These are phyloP conservation scores for Planococcus citri DNA, from an alignment of 1,140 invertebrate species.

Conservation along the genomic window DNA sequence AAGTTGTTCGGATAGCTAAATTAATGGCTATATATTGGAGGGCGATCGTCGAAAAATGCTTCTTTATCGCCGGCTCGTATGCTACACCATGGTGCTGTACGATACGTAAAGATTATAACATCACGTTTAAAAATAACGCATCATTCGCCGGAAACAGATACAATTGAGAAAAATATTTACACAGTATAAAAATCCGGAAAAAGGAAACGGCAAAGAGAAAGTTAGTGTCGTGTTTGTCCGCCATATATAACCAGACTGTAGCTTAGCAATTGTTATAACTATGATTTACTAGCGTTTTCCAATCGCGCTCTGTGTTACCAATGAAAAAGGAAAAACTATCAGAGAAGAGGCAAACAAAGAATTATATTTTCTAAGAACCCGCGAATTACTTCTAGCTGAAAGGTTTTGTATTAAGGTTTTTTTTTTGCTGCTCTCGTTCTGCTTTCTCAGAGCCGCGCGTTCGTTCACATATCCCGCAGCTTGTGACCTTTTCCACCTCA, in stretches of 20 bases:
- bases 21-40: no score
- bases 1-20: no score
- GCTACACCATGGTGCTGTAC: no score
- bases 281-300: conserved; percentile 7
- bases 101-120: neutral
- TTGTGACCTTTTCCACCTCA: neutral
- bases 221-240: conserved; percentile 5
- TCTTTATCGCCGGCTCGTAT: no score
- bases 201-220: neutral
- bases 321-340: neutral
- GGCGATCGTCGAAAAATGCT: no score
- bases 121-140: neutral
- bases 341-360: neutral
- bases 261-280: neutral
- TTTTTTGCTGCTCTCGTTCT: neutral
- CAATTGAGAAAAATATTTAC: neutral
- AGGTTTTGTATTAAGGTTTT: neutral
- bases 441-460: neutral
- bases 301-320: neutral
- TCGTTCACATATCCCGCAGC: conserved; percentile 5
- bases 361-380: conserved; percentile 7
- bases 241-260: neutral
- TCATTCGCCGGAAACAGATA: neutral
- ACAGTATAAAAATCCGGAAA: conserved; percentile 2
- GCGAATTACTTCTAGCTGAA: conserved; percentile 6